phyloP scores from a whole-genome alignment of 2,888 invertebrate species.

The Napeogenes inachia region DNA sequence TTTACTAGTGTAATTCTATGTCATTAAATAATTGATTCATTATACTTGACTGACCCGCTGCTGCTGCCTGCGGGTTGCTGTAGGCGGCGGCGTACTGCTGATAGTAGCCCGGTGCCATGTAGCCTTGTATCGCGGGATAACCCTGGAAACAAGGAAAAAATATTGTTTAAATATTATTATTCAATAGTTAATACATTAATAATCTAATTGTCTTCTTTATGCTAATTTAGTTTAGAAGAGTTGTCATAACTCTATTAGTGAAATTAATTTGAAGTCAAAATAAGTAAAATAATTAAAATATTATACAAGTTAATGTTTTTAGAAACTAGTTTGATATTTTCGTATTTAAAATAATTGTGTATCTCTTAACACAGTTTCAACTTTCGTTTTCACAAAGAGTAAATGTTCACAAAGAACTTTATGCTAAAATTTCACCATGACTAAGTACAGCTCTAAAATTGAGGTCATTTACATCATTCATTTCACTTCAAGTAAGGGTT shows the following conservation, averaged over 20 bases:
- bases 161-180: too few species aligned
- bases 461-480: neutral
- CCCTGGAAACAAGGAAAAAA: conserved; percentile 68
- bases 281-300: too few species aligned
- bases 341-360: too few species aligned
- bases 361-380: too few species aligned
- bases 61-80: conserved; percentile 83
- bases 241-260: too few species aligned
- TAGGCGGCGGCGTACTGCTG: conserved; percentile 80
- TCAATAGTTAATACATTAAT: neutral
- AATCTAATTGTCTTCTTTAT: neutral
- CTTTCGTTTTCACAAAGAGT: too few species aligned
- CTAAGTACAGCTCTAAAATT: neutral
- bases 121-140: conserved; percentile 86
- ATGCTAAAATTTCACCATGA: conserved; percentile 13
- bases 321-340: too few species aligned
- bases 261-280: too few species aligned
- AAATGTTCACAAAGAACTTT: conserved; percentile 5
- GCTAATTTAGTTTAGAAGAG: too few species aligned
- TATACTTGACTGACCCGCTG: conserved; percentile 69
- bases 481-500: too few species aligned
- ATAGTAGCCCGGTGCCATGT: conserved; percentile 87
- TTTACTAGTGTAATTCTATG: too few species aligned
- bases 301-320: too few species aligned
- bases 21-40: neutral